A percentile compares a stretch with the other conserved stretches of the same genome.
Evolutionary conservation across 2,113 vertebrate genomes (phyloP).

Genomic region (Poecilia latipinna): DNA sequence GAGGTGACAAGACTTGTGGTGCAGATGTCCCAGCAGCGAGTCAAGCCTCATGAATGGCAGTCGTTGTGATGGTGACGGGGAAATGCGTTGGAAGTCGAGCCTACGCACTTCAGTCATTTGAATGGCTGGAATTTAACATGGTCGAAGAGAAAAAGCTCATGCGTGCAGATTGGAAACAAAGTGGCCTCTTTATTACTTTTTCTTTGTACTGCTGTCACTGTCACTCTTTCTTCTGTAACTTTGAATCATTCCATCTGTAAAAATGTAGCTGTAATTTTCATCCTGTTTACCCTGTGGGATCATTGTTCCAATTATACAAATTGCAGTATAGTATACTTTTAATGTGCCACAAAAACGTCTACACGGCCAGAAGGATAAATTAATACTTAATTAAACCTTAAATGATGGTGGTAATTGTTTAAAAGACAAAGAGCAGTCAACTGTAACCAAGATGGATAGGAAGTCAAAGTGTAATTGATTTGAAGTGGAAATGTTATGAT

Average conservation of each 20-base stretch:
- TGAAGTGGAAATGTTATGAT: conserved; percentile 81
- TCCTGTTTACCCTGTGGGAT: conserved; percentile 5
- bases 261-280: conserved; percentile 31
- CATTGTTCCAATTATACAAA: conserved; percentile 9
- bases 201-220: conserved; percentile 70
- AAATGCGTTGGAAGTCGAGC: conserved; percentile 89
- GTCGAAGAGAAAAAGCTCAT: conserved; percentile 82
- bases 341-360: not conserved
- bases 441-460: conserved; percentile 49
- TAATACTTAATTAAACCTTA: conserved; percentile 18
- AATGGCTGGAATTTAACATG: conserved; percentile 88
- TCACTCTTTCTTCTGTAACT: conserved; percentile 60
- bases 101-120: conserved; percentile 86
- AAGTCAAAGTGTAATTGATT: conserved; percentile 72
- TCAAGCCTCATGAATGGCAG: conserved; percentile 87
- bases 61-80: conserved; percentile 88
- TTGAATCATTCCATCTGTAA: conserved; percentile 56
- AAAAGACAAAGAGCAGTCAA: conserved; percentile 1
- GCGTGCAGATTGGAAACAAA: conserved; percentile 87
- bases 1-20: conserved; percentile 79
- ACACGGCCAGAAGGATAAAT: not conserved
- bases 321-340: not conserved
- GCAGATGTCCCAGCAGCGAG: conserved; percentile 84
- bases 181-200: conserved; percentile 62
- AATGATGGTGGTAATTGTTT: conserved; percentile 7